Base-by-base conservation (phyloP, 2,797 vertebrate genomes). In the Aldrovandia affinis region DNA sequence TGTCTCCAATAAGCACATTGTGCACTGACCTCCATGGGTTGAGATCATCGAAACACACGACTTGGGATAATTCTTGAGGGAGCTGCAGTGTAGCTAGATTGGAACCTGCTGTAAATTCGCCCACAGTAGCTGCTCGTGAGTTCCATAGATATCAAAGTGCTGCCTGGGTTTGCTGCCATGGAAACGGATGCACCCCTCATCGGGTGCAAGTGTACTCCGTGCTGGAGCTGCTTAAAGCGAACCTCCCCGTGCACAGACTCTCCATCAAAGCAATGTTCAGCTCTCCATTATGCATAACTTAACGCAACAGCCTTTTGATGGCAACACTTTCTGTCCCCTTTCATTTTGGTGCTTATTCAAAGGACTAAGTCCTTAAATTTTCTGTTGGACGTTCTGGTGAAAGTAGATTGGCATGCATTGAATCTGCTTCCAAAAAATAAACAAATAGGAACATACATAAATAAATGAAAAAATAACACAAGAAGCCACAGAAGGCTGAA, bases 101-200 rank as follows among this genome's bases (percentile, higher is more conserved):
- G 57, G 61, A 68, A 47, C 39, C 52, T 22, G 70, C 54, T 18
- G 65, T 9, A 33, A 75, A 77, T 73, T 80, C 80, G 59, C 63
- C 85, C 22, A 44, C 36, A 22, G 36, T 84, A 73, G 86, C 63
- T 55, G 65, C 83, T 87, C 89, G 68, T 86, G 86, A 85, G 87
- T 89, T 84, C 93, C 91, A 94, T 90, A 88, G 92, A 93, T 92
- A 93, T 92, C 93, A 93, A 93, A 92, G 91, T 90, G 86, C 92
- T 91, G 92, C 92, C 75, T 78, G 22, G 86, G 82, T 82, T 86
- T 80, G 85, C 90, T 92, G 86, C 93, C 92, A 95, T 94, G 92
- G 94, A 93, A 94, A 95, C 93, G 86, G 93, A 94, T 94, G 92
- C 93, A 95, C 91, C 93, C 86, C 80, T n/a, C 81, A 12, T 77